These are phyloP conservation scores for Passer domesticus DNA, from an alignment of 2,113 vertebrate species.

Conservation along the genomic window DNA sequence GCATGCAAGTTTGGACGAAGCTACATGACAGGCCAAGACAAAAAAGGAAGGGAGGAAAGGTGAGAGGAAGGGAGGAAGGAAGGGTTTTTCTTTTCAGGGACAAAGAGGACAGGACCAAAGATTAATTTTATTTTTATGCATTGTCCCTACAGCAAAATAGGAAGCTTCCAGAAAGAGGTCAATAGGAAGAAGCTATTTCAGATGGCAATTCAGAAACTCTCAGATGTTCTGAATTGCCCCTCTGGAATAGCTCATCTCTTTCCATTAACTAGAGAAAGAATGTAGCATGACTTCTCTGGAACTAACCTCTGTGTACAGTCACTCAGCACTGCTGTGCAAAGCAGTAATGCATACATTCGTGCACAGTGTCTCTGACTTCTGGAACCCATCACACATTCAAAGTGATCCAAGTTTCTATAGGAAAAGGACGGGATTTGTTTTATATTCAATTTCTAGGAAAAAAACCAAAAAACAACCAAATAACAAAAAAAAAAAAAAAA, in stretches of 20 bases:
- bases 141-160: not conserved
- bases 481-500: too few species aligned
- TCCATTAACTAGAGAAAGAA: not conserved
- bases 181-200: not conserved
- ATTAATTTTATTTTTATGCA: not conserved
- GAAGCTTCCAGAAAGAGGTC: not conserved
- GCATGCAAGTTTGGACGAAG: not conserved
- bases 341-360: not conserved
- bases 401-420: not conserved
- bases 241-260: not conserved
- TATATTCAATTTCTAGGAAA: not conserved
- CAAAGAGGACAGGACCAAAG: not conserved
- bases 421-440: not conserved
- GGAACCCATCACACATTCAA: not conserved
- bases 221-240: not conserved
- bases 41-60: not conserved
- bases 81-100: not conserved
- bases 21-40: not conserved
- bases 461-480: too few species aligned
- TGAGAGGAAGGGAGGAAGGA: not conserved
- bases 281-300: not conserved
- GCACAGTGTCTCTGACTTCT: not conserved
- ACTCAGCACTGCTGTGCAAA: not conserved
- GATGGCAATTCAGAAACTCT: not conserved
- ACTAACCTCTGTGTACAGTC: not conserved